Base-by-base conservation (phyloP, 1,140 invertebrate genomes). In the Zaprionus davidi region DNA sequence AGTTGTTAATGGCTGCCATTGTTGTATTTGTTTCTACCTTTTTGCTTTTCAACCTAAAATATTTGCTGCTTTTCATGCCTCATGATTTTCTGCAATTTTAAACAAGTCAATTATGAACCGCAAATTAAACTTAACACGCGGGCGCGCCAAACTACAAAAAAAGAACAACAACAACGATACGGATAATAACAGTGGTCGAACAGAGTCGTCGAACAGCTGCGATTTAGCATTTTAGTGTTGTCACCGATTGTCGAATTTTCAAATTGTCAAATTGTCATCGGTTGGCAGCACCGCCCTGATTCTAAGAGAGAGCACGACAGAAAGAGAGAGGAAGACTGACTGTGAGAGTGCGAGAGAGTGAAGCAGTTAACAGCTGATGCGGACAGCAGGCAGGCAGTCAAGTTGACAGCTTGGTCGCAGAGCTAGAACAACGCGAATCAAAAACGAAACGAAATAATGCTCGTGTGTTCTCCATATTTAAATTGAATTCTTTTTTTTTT, bases 101-200 rank as follows among this genome's bases (percentile, higher is more conserved):
- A 88, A 82, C 75, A 83, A 90, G 85, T 84, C 87, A 90, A 88
- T 87, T 87, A 87, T 72, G 57, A 71, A 28, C 72, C 62, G 62
- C 71, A 87, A 78, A 87, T 84, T 72, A 83, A 84, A 72, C 38
- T 81, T 72, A 28, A 49, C 71, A 86, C 67, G 81, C 49, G 60
- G 60, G 46, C 41, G 57, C 63, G 72, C 65, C 66, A 24, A 66
- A 63, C 24, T 22, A 36, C 9, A 49, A 62, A 72, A 31, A 38
- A 59, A 13, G 55, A 13, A 51, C 57, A 51, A 31, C 13, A 51
- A 56, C 15, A 68, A 56, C 7, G 12, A 60, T 22, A 22, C 22
- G 22, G 22, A 22, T 55, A 55, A 31, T 36, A 15, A n/a, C 44
- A 67, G 11, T 51, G 31, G 12, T 34, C 46, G n/a, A 44, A 51